Evolutionary conservation across 64 coral and sea anemone species (phyloP).

Genomic region (Stylophora pistillata): DNA sequence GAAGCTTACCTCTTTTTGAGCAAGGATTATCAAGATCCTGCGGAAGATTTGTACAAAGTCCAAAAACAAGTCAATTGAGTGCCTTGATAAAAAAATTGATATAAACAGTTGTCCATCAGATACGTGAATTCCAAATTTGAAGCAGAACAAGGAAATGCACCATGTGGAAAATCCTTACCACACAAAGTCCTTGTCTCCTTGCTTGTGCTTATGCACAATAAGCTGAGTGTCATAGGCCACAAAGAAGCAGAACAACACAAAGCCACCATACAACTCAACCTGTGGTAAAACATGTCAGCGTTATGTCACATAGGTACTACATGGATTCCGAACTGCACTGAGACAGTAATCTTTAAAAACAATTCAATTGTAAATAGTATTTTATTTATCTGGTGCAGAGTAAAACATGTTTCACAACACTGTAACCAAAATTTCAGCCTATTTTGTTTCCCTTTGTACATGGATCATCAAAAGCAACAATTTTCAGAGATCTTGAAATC

Average conservation of each 20-base stretch:
- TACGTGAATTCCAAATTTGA: not conserved
- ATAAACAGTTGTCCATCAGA: not conserved
- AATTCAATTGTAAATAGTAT: too few species aligned
- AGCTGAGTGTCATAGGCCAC: slow-evolving; percentile 95
- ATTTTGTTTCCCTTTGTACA: too few species aligned
- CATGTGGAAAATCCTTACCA: slow-evolving; percentile 61
- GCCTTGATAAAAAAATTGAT: slow-evolving; percentile 49
- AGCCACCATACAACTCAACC: slow-evolving; percentile 93
- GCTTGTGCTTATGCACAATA: slow-evolving; percentile 86
- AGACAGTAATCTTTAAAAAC: not conserved
- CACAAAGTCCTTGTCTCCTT: slow-evolving; percentile 93
- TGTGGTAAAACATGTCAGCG: not conserved
- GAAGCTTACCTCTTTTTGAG: slow-evolving; percentile 83
- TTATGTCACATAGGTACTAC: too few species aligned
- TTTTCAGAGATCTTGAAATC: too few species aligned
- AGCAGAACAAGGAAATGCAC: not conserved
- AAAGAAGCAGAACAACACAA: slow-evolving; percentile 88
- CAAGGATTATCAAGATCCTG: slow-evolving; percentile 95
- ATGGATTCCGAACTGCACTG: not conserved
- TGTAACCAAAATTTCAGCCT: too few species aligned
- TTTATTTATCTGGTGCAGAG: too few species aligned
- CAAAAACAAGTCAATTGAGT: slow-evolving; percentile 95
- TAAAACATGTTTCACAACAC: too few species aligned
- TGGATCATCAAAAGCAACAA: too few species aligned
- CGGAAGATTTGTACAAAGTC: slow-evolving; percentile 97